Conservation (phyloP, 1,140 invertebrate genomes). For the Papilio dardanus region DNA sequence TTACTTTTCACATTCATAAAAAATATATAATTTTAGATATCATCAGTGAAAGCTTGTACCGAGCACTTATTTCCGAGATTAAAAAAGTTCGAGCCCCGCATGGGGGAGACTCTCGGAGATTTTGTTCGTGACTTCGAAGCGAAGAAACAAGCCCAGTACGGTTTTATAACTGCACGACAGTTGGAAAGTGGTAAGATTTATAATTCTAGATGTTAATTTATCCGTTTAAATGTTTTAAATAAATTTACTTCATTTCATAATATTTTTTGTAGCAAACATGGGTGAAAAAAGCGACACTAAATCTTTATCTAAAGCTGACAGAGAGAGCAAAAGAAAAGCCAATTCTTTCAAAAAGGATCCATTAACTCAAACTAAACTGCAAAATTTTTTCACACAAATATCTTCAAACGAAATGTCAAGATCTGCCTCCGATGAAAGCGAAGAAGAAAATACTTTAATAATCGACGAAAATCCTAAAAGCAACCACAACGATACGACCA, state of each 20-base stretch:
- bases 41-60: slow-evolving; percentile 63
- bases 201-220: background rate
- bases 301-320: slow-evolving; percentile 68
- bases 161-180: slow-evolving; percentile 69
- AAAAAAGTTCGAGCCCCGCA: slow-evolving; percentile 63
- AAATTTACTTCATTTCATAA: background rate
- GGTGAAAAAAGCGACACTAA: slow-evolving; percentile 53
- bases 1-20: slow-evolving; percentile 8
- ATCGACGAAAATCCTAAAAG: slow-evolving; percentile 60
- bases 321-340: slow-evolving; percentile 70
- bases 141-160: slow-evolving; percentile 50
- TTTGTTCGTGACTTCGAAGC: slow-evolving; percentile 69
- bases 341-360: slow-evolving; percentile 74
- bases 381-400: slow-evolving; percentile 63
- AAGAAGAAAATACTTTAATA: slow-evolving; percentile 60
- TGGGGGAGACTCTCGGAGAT: slow-evolving; percentile 60
- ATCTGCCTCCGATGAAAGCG: slow-evolving; percentile 52
- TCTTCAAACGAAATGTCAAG: slow-evolving; percentile 50
- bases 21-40: slow-evolving; percentile 57
- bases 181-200: slow-evolving; percentile 57
- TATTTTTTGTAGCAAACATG: slow-evolving; percentile 47
- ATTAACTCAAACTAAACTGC: slow-evolving; percentile 70
- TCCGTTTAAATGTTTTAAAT: background rate
- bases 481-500: slow-evolving; percentile 60
- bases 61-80: slow-evolving; percentile 61